Evolutionary conservation across 2,888 invertebrate species (phyloP).

Genomic region (Trichopoda pennipes): DNA sequence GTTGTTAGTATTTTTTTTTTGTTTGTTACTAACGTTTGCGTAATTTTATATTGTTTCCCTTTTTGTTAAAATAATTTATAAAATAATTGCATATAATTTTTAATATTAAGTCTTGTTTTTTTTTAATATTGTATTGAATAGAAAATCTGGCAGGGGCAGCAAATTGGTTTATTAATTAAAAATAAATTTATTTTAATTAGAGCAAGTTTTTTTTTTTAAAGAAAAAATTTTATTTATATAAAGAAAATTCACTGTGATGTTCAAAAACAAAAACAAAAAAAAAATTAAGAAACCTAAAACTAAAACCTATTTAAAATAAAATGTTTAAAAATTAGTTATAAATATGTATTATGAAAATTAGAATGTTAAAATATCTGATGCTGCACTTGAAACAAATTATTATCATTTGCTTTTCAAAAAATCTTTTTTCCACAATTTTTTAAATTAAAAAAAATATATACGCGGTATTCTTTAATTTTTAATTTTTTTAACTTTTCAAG

Average conservation of each 20-base stretch:
- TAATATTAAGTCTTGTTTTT: conserved; percentile 39
- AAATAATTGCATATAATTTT: conserved; percentile 33
- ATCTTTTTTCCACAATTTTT: conserved; percentile 12
- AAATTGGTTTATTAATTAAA: conserved; percentile 70
- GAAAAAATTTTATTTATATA: conserved; percentile 70
- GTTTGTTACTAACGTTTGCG: conserved; percentile 62
- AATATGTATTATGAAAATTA: conserved; percentile 22
- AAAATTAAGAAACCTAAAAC: too few species aligned
- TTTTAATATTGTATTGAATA: conserved; percentile 29
- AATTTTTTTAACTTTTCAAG: too few species aligned
- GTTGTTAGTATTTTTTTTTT: conserved; percentile 33
- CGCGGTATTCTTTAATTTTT: neutral
- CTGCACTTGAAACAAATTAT: conserved; percentile 53
- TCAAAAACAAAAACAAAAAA: conserved; percentile 40
- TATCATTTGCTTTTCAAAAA: conserved; percentile 37
- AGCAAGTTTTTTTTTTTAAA: conserved; percentile 46
- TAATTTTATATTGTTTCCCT: conserved; percentile 32
- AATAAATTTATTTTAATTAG: conserved; percentile 61
- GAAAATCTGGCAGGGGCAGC: conserved; percentile 60
- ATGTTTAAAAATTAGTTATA: conserved; percentile 45
- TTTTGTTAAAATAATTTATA: conserved; percentile 57
- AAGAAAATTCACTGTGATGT: conserved; percentile 68
- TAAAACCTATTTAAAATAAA: conserved; percentile 53
- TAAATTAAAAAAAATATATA: neutral
- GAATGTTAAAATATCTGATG: conserved; percentile 18